These are phyloP conservation scores for Nomada lathburiana DNA, from an alignment of 2,888 invertebrate genomes.

Conservation along the genomic window DNA sequence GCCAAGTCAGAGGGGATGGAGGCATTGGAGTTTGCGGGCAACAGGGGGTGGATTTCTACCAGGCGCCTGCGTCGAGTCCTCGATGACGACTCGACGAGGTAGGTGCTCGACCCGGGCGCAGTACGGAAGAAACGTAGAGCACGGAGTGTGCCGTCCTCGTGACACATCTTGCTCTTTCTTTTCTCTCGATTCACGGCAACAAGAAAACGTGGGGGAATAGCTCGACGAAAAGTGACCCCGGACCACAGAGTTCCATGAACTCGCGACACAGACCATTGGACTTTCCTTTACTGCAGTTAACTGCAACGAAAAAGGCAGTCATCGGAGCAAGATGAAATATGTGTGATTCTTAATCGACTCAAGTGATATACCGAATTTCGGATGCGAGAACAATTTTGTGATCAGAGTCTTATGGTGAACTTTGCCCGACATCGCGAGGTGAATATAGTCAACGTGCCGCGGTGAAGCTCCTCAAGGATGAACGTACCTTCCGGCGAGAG, in stretches of 20 bases:
- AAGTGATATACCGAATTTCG: not conserved
- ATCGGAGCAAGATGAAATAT: conserved; percentile 21
- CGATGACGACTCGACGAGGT: conserved; percentile 80
- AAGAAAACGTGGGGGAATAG: conserved; percentile 24
- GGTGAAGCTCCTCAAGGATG: conserved; percentile 26
- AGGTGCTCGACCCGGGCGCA: conserved; percentile 83
- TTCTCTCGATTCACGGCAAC: conserved; percentile 23
- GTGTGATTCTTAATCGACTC: not conserved
- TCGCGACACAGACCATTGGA: not conserved
- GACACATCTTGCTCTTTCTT: conserved; percentile 34
- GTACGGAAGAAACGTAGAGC: conserved; percentile 71
- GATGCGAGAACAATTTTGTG: not conserved
- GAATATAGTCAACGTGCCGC: conserved; percentile 15
- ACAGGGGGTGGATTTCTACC: conserved; percentile 61
- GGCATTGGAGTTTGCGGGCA: conserved; percentile 52
- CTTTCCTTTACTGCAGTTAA: not conserved
- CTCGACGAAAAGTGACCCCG: not conserved
- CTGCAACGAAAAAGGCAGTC: not conserved
- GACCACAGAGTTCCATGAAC: not conserved
- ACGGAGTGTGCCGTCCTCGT: conserved; percentile 57
- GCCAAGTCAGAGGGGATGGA: conserved; percentile 50
- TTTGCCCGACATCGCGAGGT: not conserved
- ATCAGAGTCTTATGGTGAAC: not conserved
- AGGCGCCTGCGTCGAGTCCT: conserved; percentile 83
- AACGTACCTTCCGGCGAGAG: not conserved